Base-by-base conservation (phyloP, 2,888 invertebrate species). In the Dicyrtomina minuta region DNA sequence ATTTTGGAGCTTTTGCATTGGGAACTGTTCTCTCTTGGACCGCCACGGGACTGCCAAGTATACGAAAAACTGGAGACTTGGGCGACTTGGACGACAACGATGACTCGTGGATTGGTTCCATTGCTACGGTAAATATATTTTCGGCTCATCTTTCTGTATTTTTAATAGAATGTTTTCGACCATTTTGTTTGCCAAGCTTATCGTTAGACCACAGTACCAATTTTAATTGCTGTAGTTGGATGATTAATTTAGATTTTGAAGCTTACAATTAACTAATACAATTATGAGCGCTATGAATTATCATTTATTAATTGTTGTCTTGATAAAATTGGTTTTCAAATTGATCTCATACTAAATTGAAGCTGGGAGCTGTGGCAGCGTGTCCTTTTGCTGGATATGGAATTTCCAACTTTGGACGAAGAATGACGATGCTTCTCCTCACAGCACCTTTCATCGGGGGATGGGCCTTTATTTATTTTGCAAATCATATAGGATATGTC, bases 91-190 rank as follows among this genome's bases (percentile, higher is more conserved):
- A 83, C n/a, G 81, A 82, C 22, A 80, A 84, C 0, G 84, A 84
- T 56, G 81, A 82, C 1, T 85, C 87, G 0, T 83, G 88, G 82
- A 79, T 88, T 13, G 86, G 85, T 0, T 86, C 86, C 49, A 79
- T 86, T 2, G 84, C 73, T 51, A 72, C 74, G 58, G 74, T n/a
- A n/a, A n/a, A n/a, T n/a, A n/a, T n/a, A n/a, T n/a, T n/a, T n/a
- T n/a, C n/a, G n/a, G n/a, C n/a, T n/a, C n/a, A n/a, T n/a, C n/a
- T n/a, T n/a, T n/a, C n/a, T n/a, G n/a, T n/a, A n/a, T n/a, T n/a
- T n/a, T n/a, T n/a, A n/a, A n/a, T n/a, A n/a, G n/a, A n/a, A n/a
- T n/a, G n/a, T n/a, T n/a, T n/a, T n/a, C n/a, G n/a, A n/a, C n/a
- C n/a, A n/a, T n/a, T n/a, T n/a, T n/a, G n/a, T n/a, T n/a, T n/a